phyloP scores from a whole-genome alignment of 2,888 invertebrate species.

The Heteromyza rotundicornis region DNA sequence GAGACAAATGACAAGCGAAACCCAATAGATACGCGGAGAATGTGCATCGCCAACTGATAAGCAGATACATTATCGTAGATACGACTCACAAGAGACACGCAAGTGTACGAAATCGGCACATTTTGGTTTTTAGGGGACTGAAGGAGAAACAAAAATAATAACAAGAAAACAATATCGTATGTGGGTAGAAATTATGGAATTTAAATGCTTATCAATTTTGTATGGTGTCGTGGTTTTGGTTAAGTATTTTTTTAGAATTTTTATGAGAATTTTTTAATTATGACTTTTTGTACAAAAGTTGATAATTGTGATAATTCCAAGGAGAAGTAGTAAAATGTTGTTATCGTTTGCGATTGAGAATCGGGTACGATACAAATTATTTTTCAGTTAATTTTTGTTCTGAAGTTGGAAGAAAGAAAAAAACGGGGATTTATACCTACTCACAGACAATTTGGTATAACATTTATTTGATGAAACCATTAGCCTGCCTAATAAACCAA shows the following conservation, averaged over 20 bases:
- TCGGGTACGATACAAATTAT: no score
- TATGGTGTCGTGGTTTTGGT: background rate
- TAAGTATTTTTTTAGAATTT: background rate
- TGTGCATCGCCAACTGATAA: background rate
- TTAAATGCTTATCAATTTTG: constrained; percentile 18
- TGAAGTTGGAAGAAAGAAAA: no score
- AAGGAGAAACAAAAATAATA: no score
- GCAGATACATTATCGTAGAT: constrained; percentile 1
- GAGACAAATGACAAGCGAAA: no score
- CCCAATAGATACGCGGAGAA: background rate
- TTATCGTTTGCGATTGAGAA: no score
- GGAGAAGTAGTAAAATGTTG: no score
- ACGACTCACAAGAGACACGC: no score
- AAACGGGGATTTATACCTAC: no score
- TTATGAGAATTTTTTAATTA: constrained; percentile 7
- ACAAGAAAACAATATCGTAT: background rate
- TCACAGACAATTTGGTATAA: no score
- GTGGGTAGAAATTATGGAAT: background rate
- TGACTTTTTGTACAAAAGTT: background rate
- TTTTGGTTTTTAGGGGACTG: no score
- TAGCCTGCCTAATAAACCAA: background rate
- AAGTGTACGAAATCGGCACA: no score
- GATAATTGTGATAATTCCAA: background rate
- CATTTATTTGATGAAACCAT: background rate
- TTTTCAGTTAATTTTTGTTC: no score